Conservation (phyloP, 1,140 invertebrate species). For the Leguminivora glycinivorella region DNA sequence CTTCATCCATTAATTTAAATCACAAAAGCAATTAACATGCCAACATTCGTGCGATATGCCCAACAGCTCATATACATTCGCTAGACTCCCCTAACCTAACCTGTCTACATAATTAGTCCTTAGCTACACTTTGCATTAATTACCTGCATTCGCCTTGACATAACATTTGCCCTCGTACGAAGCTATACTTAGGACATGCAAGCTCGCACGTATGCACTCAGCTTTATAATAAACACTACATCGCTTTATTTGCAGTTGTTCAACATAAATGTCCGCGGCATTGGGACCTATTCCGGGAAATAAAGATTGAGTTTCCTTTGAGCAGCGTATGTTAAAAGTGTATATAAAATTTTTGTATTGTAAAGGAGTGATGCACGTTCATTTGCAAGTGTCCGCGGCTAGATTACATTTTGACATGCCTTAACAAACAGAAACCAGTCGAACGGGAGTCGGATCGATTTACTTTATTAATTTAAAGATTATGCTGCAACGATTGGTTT, state of each 20-base stretch:
- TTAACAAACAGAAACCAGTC: constrained; percentile 48
- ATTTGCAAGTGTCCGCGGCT: constrained; percentile 50
- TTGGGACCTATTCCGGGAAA: constrained; percentile 11
- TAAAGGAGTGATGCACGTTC: constrained; percentile 44
- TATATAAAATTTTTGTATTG: constrained; percentile 32
- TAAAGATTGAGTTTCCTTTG: constrained; percentile 16
- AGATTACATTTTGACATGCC: constrained; percentile 48
- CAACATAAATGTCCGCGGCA: background rate
- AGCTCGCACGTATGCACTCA: constrained; percentile 19
- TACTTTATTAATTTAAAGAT: constrained; percentile 47
- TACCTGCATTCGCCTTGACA: constrained; percentile 22
- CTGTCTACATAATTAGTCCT: constrained; percentile 24
- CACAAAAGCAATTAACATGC: background rate
- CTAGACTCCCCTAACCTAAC: constrained; percentile 19
- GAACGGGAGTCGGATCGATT: constrained; percentile 39
- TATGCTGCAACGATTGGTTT: constrained; percentile 30
- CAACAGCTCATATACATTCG: background rate
- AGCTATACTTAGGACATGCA: constrained; percentile 12
- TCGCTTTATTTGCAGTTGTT: constrained; percentile 23
- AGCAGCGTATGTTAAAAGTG: constrained; percentile 30
- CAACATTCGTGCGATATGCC: background rate
- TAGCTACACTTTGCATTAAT: constrained; percentile 28
- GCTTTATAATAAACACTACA: constrained; percentile 27
- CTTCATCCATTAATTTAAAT: background rate
- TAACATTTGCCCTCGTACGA: constrained; percentile 20